phyloP scores from a whole-genome alignment of 2,888 invertebrate genomes.

The Hemistola chrysoprasaria region DNA sequence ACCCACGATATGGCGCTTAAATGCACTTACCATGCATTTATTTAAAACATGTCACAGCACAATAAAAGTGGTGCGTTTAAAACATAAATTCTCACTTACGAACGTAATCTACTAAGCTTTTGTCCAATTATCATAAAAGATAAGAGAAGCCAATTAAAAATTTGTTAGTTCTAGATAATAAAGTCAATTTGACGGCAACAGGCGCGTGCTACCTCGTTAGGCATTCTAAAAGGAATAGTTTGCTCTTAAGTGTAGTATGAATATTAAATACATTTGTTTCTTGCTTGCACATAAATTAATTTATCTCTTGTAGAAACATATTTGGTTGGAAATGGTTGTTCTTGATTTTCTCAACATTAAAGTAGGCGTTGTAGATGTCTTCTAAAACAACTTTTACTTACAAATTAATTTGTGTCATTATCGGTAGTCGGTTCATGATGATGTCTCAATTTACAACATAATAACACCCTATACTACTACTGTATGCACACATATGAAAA shows the following conservation, averaged over 20 bases:
- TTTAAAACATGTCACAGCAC: conserved; percentile 23
- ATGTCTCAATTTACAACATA: no score
- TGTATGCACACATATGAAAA: no score
- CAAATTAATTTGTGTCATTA: no score
- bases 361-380: no score
- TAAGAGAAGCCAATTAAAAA: conserved; percentile 66
- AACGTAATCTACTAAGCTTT: conserved; percentile 49
- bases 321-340: no score
- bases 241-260: conserved; percentile 11
- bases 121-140: conserved; percentile 61
- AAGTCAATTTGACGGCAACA: conserved; percentile 39
- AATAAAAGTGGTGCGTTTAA: conserved; percentile 31
- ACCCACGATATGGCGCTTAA: conserved; percentile 17
- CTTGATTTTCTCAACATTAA: no score
- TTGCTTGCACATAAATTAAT: conserved; percentile 5
- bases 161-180: conserved; percentile 50
- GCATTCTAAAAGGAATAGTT: conserved; percentile 26
- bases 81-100: conserved; percentile 75
- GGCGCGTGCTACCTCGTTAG: conserved; percentile 31
- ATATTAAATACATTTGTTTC: conserved; percentile 1
- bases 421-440: no score
- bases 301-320: no score
- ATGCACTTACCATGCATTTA: conserved; percentile 23
- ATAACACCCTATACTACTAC: no score
- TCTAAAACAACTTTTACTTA: no score